Base-by-base conservation (phyloP, 2,888 invertebrate genomes). In the Notocelia uddmanniana region DNA sequence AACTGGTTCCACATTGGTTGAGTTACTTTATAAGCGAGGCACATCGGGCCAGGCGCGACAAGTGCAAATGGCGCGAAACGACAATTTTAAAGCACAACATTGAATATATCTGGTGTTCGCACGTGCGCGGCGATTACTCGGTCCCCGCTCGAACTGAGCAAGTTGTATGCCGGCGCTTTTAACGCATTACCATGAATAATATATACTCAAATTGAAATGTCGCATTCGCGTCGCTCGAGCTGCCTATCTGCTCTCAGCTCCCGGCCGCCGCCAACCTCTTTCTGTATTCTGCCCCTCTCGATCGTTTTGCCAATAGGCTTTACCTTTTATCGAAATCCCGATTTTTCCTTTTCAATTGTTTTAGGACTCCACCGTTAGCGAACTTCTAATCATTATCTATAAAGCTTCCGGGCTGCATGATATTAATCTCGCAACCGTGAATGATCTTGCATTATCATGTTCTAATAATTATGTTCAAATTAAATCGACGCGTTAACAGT, bases 171-270 rank as follows among this genome's bases (percentile, higher is more conserved):
- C 84, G 82, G 87, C 86, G 92, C 92, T 93, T 92, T 92, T 92
- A 93, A 92, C 92, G 92, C 90, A 92, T 92, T 93, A 93, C 91
- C 92, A 89, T 93, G 93, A 92, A 93, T 93, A 93, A 93, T 91
- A 93, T 92, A 93, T 90, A 84, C 89, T 87, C 89, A 92, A 92
- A 93, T 93, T 93, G 93, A 93, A 92, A 92, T 91, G 92, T 92
- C 93, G 93, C 89, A 90, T 91, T 91, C 91, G 86, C 85, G 89
- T 89, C 89, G 89, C 89, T 89, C 87, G 83, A 82, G 82, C 86
- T 85, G 88, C 89, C 91, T 90, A 88, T 91, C 91, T 90, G 83
- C 82, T 82, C 79, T 78, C 81, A 79, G 77, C 83, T 83, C 83
- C 80, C 83, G 80, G 78, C 76, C 76, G 77, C 83, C 69, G 68